These are phyloP conservation scores for Apteryx mantelli DNA, from an alignment of 2,113 vertebrate genomes.

Conservation along the genomic window DNA sequence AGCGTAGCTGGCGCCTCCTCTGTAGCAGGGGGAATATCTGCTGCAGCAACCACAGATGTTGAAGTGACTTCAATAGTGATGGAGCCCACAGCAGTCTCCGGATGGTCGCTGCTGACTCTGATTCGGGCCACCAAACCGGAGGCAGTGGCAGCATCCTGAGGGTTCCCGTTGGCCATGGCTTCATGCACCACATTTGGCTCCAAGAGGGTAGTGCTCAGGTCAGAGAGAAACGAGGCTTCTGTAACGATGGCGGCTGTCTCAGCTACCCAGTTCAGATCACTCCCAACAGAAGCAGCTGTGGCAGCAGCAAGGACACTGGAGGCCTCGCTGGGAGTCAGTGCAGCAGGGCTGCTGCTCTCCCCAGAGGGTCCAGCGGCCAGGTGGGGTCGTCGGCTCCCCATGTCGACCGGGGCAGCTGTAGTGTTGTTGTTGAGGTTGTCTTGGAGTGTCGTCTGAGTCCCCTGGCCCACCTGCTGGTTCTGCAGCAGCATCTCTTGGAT, in stretches of 20 bases:
- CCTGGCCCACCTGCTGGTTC: constrained; percentile 89
- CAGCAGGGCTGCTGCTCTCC: background rate
- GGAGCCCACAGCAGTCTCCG: background rate
- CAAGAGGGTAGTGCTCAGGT: constrained; percentile 72
- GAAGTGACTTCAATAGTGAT: constrained; percentile 70
- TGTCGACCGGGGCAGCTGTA: background rate
- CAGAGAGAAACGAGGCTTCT: constrained; percentile 81
- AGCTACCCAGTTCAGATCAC: constrained; percentile 88
- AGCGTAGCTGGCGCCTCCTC: background rate
- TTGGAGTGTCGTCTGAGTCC: constrained; percentile 87
- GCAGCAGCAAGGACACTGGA: constrained; percentile 6
- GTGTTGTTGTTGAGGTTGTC: constrained; percentile 97
- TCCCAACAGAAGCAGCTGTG: background rate
- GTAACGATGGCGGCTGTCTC: constrained; percentile 89
- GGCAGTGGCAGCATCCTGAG: background rate
- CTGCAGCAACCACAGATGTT: background rate
- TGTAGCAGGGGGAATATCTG: rapidly evolving
- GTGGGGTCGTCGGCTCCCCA: background rate
- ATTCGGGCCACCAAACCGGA: constrained; percentile 62
- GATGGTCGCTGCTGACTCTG: constrained; percentile 42
- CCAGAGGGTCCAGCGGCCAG: background rate
- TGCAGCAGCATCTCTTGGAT: constrained; percentile 97
- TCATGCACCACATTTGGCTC: constrained; percentile 25
- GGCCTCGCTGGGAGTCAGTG: background rate
- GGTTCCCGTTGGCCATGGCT: background rate